These are phyloP conservation scores for Caprella mutica DNA, from an alignment of 2,888 invertebrate species.

Conservation along the genomic window DNA sequence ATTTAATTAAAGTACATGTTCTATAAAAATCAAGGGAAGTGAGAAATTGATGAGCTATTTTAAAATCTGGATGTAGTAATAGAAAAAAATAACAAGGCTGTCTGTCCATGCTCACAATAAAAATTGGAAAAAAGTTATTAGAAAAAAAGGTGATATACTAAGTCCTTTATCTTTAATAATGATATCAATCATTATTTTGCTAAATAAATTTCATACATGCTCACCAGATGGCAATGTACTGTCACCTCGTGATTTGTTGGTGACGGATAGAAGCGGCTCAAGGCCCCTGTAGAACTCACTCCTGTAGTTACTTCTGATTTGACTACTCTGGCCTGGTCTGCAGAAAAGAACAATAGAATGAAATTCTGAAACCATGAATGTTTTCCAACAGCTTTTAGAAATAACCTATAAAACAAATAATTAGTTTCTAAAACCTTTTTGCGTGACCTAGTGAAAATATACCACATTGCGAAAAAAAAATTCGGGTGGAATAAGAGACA, in stretches of 20 bases:
- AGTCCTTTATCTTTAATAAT: not conserved
- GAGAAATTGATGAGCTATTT: not conserved
- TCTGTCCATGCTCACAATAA: not conserved
- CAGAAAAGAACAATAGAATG: not conserved
- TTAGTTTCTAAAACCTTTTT: not conserved
- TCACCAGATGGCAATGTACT: slow-evolving; percentile 1
- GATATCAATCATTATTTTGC: not conserved
- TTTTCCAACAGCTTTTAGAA: not conserved
- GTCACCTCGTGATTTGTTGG: slow-evolving; percentile 18
- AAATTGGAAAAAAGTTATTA: not conserved
- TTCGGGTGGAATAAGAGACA: no score
- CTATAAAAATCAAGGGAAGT: not conserved
- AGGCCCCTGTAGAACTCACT: slow-evolving; percentile 53
- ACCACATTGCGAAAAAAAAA: no score
- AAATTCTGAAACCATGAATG: not conserved
- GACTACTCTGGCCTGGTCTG: slow-evolving; percentile 48
- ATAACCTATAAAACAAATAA: not conserved
- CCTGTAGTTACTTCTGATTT: slow-evolving; percentile 50
- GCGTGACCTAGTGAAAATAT: no score
- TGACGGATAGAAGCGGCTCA: slow-evolving; percentile 48
- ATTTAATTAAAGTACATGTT: not conserved
- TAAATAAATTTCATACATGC: not conserved
- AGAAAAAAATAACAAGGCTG: not conserved
- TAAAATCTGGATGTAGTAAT: not conserved
- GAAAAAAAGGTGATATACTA: not conserved